These are phyloP conservation scores for Montipora efflorescens DNA, from an alignment of 64 coral and sea anemone genomes.

Conservation along the genomic window DNA sequence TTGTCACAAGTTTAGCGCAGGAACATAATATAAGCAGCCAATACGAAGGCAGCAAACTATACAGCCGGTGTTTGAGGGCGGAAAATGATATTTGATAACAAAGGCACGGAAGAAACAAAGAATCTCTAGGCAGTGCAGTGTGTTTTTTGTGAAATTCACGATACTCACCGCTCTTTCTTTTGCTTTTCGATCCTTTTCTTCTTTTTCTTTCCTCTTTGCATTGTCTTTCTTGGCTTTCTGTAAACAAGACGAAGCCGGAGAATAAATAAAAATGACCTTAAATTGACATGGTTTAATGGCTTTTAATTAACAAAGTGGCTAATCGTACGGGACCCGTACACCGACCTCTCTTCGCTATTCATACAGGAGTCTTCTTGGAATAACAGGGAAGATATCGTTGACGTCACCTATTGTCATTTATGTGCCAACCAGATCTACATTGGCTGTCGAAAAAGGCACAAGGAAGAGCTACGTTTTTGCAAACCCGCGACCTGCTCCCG, in stretches of 20 bases:
- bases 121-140: neutral
- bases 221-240: conserved; percentile 96
- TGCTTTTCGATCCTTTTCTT: conserved; percentile 94
- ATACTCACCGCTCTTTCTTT: conserved; percentile 96
- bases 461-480: no score
- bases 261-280: neutral
- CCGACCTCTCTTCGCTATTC: no score
- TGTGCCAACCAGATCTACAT: no score
- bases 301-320: no score
- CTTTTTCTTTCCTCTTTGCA: conserved; percentile 91
- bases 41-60: neutral
- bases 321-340: no score
- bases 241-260: neutral
- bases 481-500: no score
- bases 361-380: no score
- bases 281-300: neutral
- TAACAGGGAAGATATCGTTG: no score
- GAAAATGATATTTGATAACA: neutral
- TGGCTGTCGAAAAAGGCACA: no score
- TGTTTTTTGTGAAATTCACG: neutral
- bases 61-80: neutral
- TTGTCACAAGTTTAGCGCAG: no score
- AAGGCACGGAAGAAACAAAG: neutral
- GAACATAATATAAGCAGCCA: neutral
- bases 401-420: no score